phyloP scores from a whole-genome alignment of 1,140 invertebrate species.

The Trachymyrmex cornetzi region DNA sequence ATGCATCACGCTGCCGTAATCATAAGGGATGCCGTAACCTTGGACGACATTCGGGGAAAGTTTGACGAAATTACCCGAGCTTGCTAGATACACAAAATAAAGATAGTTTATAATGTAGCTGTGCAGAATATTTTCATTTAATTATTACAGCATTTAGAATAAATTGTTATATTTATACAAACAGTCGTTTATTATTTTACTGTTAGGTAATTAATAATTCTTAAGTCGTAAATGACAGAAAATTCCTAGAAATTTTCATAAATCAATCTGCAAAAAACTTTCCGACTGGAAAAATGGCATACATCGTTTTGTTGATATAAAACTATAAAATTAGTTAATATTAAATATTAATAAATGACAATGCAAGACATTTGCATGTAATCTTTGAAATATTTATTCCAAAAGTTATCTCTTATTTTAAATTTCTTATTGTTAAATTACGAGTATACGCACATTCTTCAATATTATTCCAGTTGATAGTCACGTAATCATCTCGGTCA shows the following conservation, averaged over 20 bases:
- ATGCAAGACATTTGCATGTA: too few relatives aligned
- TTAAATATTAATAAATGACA: not conserved
- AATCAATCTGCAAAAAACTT: too few relatives aligned
- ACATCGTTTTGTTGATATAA: not conserved
- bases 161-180: too few relatives aligned
- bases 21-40: conserved; percentile 90
- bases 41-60: conserved; percentile 72
- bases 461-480: conserved; percentile 92
- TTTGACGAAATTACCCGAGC: conserved; percentile 91
- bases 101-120: not conserved
- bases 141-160: not conserved
- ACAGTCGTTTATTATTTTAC: too few relatives aligned
- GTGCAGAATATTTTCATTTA: not conserved
- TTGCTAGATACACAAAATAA: conserved; percentile 81
- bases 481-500: conserved; percentile 92
- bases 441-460: conserved; percentile 83
- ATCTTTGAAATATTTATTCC: not conserved
- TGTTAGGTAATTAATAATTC: not conserved
- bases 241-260: not conserved
- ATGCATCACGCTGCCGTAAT: conserved; percentile 95
- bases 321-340: not conserved
- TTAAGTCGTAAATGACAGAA: too few relatives aligned
- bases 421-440: not conserved
- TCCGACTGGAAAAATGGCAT: too few relatives aligned
- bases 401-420: not conserved